Evolutionary conservation across 2,797 vertebrate species (phyloP).

Genomic region (Dallia pectoralis): DNA sequence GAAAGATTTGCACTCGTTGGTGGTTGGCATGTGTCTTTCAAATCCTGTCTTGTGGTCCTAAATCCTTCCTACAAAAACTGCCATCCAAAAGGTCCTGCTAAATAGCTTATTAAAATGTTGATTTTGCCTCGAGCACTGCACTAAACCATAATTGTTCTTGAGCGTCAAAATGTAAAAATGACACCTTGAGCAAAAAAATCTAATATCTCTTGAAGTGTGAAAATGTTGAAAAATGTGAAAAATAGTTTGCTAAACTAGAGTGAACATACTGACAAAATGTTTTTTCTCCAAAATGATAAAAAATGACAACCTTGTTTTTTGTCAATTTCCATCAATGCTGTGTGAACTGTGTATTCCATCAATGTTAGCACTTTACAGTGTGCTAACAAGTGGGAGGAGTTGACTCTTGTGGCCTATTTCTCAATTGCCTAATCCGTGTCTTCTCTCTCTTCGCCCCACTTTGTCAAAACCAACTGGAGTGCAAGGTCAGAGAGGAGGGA

Average conservation of each 20-base stretch:
- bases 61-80: no score
- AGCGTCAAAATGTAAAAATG: no score
- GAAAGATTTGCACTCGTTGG: conserved; percentile 5
- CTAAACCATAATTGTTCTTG: no score
- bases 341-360: conserved; percentile 67
- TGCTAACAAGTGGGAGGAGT: conserved; percentile 53
- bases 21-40: no score
- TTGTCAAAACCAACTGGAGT: conserved; percentile 32
- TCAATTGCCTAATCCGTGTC: conserved; percentile 48
- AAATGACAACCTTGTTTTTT: neutral
- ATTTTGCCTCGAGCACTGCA: no score
- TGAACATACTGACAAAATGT: neutral
- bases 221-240: neutral
- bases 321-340: conserved; percentile 54
- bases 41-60: no score
- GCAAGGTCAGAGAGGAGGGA: conserved; percentile 22
- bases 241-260: neutral
- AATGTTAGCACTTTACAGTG: conserved; percentile 59
- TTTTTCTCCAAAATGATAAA: neutral
- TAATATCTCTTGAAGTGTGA: no score
- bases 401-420: conserved; percentile 52
- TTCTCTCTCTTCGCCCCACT: no score
- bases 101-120: no score
- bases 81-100: no score
- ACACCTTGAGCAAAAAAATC: no score